A percentile compares a stretch with the other conserved stretches of the same genome.
phyloP scores from a whole-genome alignment of 2,888 invertebrate species.

The Tetanocera ferruginea region DNA sequence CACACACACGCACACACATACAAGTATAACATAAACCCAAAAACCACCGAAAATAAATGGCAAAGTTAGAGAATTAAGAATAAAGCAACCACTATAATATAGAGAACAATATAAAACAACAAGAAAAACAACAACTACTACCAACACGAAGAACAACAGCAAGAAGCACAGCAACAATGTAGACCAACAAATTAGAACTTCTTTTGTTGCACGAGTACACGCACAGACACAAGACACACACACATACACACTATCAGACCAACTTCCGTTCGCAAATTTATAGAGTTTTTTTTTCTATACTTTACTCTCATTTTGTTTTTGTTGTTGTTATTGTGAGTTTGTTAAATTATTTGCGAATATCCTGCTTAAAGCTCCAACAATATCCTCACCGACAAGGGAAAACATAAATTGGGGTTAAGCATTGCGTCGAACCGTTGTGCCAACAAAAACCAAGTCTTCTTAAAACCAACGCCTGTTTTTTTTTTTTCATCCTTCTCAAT shows the following conservation, averaged over 20 bases:
- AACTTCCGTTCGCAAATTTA: slow-evolving; percentile 27
- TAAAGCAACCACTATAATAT: slow-evolving; percentile 11
- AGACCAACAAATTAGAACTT: slow-evolving; percentile 21
- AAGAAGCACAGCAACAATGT: not conserved
- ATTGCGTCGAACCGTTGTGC: not conserved
- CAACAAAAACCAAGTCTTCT: not conserved
- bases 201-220: not conserved
- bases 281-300: not conserved
- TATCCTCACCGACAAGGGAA: not conserved
- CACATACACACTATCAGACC: not conserved
- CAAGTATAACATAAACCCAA: not conserved
- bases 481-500: too few relatives aligned
- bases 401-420: slow-evolving; percentile 29
- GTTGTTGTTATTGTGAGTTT: not conserved
- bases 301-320: not conserved
- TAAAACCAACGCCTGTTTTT: not conserved
- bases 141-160: not conserved
- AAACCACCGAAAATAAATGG: not conserved
- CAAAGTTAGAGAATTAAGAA: too few relatives aligned
- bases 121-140: not conserved
- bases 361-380: slow-evolving; percentile 5
- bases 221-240: not conserved
- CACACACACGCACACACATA: not conserved
- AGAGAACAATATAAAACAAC: not conserved
- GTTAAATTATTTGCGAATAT: slow-evolving; percentile 22